A percentile compares a stretch with the other conserved stretches of the same genome.
These are phyloP conservation scores for Fabriciana adippe DNA, from an alignment of 2,888 invertebrate genomes.

Conservation along the genomic window DNA sequence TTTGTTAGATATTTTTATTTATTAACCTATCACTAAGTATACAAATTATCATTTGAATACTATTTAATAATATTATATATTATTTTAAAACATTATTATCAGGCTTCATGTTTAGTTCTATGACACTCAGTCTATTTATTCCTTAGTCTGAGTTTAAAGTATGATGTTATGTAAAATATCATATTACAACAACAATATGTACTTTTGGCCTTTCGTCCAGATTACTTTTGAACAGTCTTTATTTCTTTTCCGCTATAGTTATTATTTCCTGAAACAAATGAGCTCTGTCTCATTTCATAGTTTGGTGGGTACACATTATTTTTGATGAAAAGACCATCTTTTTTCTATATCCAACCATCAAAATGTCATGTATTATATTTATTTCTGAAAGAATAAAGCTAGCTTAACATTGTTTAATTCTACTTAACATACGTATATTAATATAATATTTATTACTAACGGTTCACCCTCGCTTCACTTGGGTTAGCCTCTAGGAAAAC, in stretches of 20 bases:
- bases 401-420: not conserved
- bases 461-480: too few relatives aligned
- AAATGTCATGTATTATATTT: constrained; percentile 23
- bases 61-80: too few relatives aligned
- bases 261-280: constrained; percentile 42
- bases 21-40: too few relatives aligned
- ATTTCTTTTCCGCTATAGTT: constrained; percentile 35
- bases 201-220: constrained; percentile 17
- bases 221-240: constrained; percentile 33
- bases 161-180: constrained; percentile 10
- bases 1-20: too few relatives aligned
- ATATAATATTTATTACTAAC: too few relatives aligned
- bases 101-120: too few relatives aligned
- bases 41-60: too few relatives aligned
- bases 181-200: constrained; percentile 8
- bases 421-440: not conserved
- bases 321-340: constrained; percentile 29
- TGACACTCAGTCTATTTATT: too few relatives aligned
- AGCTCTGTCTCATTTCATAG: constrained; percentile 39
- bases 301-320: constrained; percentile 37
- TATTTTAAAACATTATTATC: too few relatives aligned
- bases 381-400: constrained; percentile 6
- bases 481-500: too few relatives aligned
- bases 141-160: not conserved
- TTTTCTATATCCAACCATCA: constrained; percentile 27